Evolutionary conservation across 2,113 vertebrate genomes (phyloP).

Genomic region (Candoia aspera): DNA sequence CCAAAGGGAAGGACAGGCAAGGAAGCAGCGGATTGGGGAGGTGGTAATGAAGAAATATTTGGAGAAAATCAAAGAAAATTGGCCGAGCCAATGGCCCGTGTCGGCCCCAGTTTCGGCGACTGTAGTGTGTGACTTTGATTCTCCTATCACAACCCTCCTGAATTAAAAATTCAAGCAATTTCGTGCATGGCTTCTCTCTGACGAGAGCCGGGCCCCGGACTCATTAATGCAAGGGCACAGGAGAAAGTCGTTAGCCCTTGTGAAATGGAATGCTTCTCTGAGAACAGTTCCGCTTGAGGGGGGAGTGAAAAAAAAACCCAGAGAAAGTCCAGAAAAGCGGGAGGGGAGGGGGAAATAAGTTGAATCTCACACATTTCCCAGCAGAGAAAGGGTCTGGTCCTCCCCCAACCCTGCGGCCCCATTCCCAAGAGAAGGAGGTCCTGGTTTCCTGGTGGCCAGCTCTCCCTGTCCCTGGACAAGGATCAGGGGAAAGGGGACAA

Average conservation of each 20-base stretch:
- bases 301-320: conserved; percentile 44
- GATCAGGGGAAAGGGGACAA: too few relatives aligned
- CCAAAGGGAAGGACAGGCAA: not conserved
- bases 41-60: not conserved
- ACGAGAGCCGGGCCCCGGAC: conserved; percentile 81
- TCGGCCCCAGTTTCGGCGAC: conserved; percentile 73
- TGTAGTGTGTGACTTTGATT: conserved; percentile 83
- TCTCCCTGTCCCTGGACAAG: not conserved
- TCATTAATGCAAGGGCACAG: conserved; percentile 95
- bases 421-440: not conserved
- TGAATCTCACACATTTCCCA: conserved; percentile 77
- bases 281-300: conserved; percentile 84
- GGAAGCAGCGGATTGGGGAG: not conserved
- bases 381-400: conserved; percentile 53
- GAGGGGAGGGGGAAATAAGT: not conserved
- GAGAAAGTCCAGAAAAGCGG: conserved; percentile 61
- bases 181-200: conserved; percentile 94
- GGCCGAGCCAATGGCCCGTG: conserved; percentile 78
- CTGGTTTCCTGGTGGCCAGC: not conserved
- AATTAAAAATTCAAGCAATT: conserved; percentile 96
- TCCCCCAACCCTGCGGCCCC: not conserved
- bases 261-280: conserved; percentile 84
- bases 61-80: conserved; percentile 64
- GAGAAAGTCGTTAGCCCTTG: conserved; percentile 84
- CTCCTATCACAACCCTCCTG: conserved; percentile 79